Percentiles rank a stretch among this genome's conserved stretches.
phyloP scores from a whole-genome alignment of 2,888 invertebrate genomes.

The Diogma glabrata region DNA sequence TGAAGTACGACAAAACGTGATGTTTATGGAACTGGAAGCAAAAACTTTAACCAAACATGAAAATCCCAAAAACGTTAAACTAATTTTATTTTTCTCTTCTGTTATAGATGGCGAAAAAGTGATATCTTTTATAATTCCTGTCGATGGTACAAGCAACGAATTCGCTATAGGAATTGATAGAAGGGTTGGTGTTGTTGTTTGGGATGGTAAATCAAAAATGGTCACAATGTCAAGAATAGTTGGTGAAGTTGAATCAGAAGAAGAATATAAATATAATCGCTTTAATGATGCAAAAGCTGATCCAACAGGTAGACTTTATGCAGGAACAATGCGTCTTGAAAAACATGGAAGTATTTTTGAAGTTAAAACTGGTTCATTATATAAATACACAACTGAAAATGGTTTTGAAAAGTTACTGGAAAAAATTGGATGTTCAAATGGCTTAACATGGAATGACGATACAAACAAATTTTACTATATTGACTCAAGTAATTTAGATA shows the following conservation, averaged over 20 bases:
- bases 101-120: conserved; percentile 33
- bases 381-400: conserved; percentile 26
- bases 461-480: conserved; percentile 60
- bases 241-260: conserved; percentile 46
- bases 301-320: conserved; percentile 58
- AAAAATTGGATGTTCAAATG: conserved; percentile 57
- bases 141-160: conserved; percentile 45
- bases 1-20: no score
- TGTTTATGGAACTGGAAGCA: no score
- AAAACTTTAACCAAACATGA: no score
- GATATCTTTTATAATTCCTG: conserved; percentile 49
- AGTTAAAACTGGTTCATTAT: conserved; percentile 31
- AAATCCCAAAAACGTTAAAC: no score
- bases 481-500: conserved; percentile 54
- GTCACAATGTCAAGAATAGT: conserved; percentile 39
- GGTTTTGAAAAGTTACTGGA: conserved; percentile 22
- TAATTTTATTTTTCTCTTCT: no score
- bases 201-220: conserved; percentile 47
- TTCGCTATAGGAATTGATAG: conserved; percentile 53
- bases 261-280: conserved; percentile 43
- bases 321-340: conserved; percentile 41
- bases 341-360: conserved; percentile 29
- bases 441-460: conserved; percentile 60
- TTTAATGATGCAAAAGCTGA: conserved; percentile 75
- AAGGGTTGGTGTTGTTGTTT: conserved; percentile 46